A percentile compares a stretch with the other conserved stretches of the same genome.
Conservation (phyloP, 2,113 vertebrate species). For the Proteles cristata region DNA sequence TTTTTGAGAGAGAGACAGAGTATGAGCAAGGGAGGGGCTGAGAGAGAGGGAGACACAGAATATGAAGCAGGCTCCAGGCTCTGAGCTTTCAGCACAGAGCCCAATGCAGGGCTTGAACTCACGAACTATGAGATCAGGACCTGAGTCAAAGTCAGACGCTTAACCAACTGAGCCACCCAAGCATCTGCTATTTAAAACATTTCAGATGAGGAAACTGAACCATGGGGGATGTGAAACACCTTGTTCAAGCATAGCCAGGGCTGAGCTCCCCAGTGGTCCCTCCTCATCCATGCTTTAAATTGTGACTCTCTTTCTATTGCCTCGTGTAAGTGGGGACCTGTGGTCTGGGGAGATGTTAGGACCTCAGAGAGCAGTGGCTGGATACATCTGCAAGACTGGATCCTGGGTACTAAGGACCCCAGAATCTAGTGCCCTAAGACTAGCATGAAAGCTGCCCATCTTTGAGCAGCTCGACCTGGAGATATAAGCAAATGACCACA, state of each 20-base stretch:
- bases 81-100: no score
- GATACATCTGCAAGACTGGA: not conserved
- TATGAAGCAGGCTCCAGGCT: no score
- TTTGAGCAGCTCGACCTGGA: not conserved
- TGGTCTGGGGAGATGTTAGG: not conserved
- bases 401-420: not conserved
- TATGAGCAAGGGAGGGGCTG: no score
- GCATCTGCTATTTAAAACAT: not conserved
- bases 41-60: no score
- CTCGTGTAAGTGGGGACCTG: not conserved
- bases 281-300: not conserved
- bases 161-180: no score
- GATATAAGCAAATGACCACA: not conserved
- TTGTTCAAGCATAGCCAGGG: not conserved
- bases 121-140: no score
- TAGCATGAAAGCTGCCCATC: not conserved
- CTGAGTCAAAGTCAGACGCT: no score
- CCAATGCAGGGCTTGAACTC: no score
- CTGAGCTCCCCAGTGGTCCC: not conserved
- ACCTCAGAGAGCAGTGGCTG: not conserved
- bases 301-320: not conserved
- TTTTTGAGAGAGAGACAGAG: no score
- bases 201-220: constrained; percentile 19
- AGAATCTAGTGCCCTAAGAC: not conserved
- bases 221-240: not conserved